Evolutionary conservation across 1,140 invertebrate species (phyloP).

Genomic region (Watersipora subatra): DNA sequence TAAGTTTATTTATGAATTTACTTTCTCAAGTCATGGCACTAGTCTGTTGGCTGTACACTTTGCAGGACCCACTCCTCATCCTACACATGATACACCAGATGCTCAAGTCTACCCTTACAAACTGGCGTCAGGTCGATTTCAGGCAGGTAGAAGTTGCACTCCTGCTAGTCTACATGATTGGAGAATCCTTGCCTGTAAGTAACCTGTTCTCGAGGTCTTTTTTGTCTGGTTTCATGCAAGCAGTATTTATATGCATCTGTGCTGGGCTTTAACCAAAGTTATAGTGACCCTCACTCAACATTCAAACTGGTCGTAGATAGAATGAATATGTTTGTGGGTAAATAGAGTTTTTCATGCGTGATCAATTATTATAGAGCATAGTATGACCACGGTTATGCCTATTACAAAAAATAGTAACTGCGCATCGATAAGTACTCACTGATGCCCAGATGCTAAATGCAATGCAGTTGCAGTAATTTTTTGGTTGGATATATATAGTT

Average conservation of each 20-base stretch:
- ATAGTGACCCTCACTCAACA: constrained; percentile 4
- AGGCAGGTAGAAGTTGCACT: constrained; percentile 47
- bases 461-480: no score
- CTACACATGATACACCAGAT: constrained; percentile 40
- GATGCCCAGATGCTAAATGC: no score
- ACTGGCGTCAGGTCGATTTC: constrained; percentile 41
- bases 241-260: background rate
- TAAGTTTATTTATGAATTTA: background rate
- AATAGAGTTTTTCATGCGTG: no score
- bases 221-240: background rate
- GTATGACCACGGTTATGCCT: no score
- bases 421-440: no score
- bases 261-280: constrained; percentile 8
- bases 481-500: no score
- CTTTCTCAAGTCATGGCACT: background rate
- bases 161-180: constrained; percentile 44
- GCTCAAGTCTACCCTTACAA: constrained; percentile 37
- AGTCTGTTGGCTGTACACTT: background rate
- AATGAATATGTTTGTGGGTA: no score
- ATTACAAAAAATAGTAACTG: no score
- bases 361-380: no score
- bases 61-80: constrained; percentile 42
- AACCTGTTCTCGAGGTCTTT: no score
- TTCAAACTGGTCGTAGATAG: constrained; percentile 4
- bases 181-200: constrained; percentile 44